Conservation (phyloP, 2,888 invertebrate genomes). For the Molanna angustata region DNA sequence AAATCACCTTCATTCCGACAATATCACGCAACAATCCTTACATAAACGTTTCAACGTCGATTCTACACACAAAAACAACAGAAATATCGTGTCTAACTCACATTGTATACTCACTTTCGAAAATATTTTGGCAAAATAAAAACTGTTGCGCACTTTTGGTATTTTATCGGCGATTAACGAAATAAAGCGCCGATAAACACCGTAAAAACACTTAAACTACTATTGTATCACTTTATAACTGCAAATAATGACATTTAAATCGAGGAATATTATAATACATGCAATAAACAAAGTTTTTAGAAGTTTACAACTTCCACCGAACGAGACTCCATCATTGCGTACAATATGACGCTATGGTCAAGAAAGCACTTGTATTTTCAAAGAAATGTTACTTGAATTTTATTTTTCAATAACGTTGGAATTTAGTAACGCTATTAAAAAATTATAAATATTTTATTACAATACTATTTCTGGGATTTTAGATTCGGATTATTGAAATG, state of each 20-base stretch:
- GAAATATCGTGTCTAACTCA: constrained; percentile 11
- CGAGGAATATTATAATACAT: constrained; percentile 7
- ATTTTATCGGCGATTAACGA: neutral
- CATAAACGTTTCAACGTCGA: neutral
- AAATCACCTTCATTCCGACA: neutral
- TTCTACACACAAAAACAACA: neutral
- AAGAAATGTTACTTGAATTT: neutral
- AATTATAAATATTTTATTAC: neutral
- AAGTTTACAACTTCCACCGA: constrained; percentile 32
- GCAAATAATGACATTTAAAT: neutral
- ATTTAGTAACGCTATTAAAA: neutral
- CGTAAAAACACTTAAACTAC: no score
- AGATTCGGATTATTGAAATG: neutral
- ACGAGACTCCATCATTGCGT: constrained; percentile 62
- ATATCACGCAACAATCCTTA: neutral
- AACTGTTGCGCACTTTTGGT: constrained; percentile 23
- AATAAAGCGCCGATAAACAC: no score
- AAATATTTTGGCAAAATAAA: constrained; percentile 49
- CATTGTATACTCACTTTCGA: constrained; percentile 44
- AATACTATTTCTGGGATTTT: neutral
- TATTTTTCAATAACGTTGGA: neutral
- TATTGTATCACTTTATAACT: neutral
- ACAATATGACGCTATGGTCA: constrained; percentile 62
- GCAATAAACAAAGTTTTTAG: constrained; percentile 27
- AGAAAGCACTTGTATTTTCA: constrained; percentile 33